Percentiles rank a stretch among this genome's conserved stretches.
Evolutionary conservation across 2,888 invertebrate genomes (phyloP).

Genomic region (Caenorhabditis sinica): DNA sequence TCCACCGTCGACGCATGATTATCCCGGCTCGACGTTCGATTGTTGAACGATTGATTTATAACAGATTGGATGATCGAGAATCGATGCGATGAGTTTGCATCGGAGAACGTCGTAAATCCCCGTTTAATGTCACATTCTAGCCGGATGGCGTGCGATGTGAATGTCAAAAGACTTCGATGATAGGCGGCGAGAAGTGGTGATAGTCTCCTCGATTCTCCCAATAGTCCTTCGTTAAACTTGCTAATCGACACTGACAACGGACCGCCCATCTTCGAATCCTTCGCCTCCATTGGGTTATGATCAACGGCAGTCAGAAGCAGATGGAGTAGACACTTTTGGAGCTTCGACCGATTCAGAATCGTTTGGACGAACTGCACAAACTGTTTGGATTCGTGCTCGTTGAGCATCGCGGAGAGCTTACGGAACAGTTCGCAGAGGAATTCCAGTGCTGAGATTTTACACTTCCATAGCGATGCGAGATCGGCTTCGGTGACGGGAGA

Average conservation of each 20-base stretch:
- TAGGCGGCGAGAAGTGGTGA: slow-evolving; percentile 78
- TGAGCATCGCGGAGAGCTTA: slow-evolving; percentile 78
- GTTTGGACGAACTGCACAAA: slow-evolving; percentile 86
- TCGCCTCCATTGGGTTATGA: slow-evolving; percentile 65
- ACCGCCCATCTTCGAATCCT: neutral
- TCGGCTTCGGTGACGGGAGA: slow-evolving; percentile 80
- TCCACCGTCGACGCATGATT: slow-evolving; percentile 85
- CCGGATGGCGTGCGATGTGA: slow-evolving; percentile 81
- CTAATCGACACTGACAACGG: slow-evolving; percentile 80
- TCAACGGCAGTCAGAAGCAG: slow-evolving; percentile 88
- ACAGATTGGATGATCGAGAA: slow-evolving; percentile 78
- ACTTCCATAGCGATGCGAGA: slow-evolving; percentile 80
- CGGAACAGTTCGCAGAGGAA: slow-evolving; percentile 80
- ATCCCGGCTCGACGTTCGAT: slow-evolving; percentile 78
- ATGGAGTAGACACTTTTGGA: slow-evolving; percentile 91
- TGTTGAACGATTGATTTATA: slow-evolving; percentile 68
- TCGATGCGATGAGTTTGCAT: slow-evolving; percentile 66
- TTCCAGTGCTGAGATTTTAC: slow-evolving; percentile 82
- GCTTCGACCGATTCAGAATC: slow-evolving; percentile 85
- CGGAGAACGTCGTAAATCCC: slow-evolving; percentile 72
- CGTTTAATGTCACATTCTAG: slow-evolving; percentile 80
- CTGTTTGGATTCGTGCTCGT: slow-evolving; percentile 83
- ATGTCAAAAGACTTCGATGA: slow-evolving; percentile 79
- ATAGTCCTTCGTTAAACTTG: slow-evolving; percentile 82
- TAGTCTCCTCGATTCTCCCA: slow-evolving; percentile 64